Conservation (phyloP, 2,888 invertebrate genomes). For the Cantharis rufa region DNA sequence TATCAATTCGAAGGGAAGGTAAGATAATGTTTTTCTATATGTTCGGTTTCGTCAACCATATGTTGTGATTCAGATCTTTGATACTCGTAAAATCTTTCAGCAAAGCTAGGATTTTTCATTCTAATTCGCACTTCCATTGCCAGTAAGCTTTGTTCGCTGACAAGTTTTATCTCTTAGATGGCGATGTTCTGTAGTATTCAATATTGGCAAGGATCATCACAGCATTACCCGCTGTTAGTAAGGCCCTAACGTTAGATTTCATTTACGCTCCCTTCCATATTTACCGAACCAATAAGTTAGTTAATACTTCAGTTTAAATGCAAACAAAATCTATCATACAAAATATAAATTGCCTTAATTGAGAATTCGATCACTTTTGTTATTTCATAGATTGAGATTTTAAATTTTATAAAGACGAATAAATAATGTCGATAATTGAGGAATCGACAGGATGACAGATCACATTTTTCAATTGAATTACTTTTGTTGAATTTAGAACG, state of each 20-base stretch:
- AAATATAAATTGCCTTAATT: background rate
- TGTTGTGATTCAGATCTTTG: slow-evolving; percentile 46
- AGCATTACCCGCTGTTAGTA: slow-evolving; percentile 21
- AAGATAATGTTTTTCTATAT: slow-evolving; percentile 19
- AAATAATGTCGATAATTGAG: slow-evolving; percentile 25
- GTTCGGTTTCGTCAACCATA: slow-evolving; percentile 40
- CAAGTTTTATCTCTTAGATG: slow-evolving; percentile 50
- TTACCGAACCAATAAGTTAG: slow-evolving; percentile 8
- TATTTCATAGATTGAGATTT: slow-evolving; percentile 35
- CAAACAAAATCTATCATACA: background rate
- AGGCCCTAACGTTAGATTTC: background rate
- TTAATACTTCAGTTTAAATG: slow-evolving; percentile 2
- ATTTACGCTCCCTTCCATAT: slow-evolving; percentile 11
- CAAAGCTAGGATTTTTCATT: slow-evolving; percentile 46
- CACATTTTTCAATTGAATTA: slow-evolving; percentile 50
- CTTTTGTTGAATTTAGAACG: slow-evolving; percentile 42
- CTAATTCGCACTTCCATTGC: slow-evolving; percentile 48
- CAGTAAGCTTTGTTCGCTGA: slow-evolving; percentile 46
- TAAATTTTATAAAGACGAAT: slow-evolving; percentile 25
- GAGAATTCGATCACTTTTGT: background rate
- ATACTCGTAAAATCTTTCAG: slow-evolving; percentile 45
- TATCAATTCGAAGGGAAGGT: background rate
- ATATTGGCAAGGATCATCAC: slow-evolving; percentile 46
- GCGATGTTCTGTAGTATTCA: slow-evolving; percentile 48
- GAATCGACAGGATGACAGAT: slow-evolving; percentile 34